Evolutionary conservation across 2,888 invertebrate genomes (phyloP), one percentile per base, ranked within the genome.

Genomic region (Ommatoiulus sabulosus): DNA sequence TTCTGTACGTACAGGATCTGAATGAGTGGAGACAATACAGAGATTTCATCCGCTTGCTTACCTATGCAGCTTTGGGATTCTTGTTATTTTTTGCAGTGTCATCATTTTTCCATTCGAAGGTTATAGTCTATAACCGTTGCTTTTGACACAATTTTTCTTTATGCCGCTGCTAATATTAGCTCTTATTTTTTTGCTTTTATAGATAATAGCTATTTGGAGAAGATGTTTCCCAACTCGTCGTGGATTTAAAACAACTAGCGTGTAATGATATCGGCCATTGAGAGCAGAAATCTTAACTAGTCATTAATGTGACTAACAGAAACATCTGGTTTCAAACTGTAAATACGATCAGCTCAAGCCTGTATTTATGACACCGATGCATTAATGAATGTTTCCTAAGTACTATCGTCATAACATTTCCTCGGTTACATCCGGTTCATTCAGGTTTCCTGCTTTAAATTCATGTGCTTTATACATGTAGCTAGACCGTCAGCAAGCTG

Each of bases 1-100:
- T 96, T 91, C 92, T 94, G 2, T 94, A 95, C 90, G 92, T 94
- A 2, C 91, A 93, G 44, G 94, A 95, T 85, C 92, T 95, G 85
- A 91, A 93, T 24, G 93, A 93, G 89, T 95, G 95, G 95, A 92
- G 93, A 90, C 91, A 91, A 1, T 93, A 93, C 88, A 89, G 91
- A 84, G 90, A 90, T 86, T 86, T 90, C 10, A 89, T 91, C 0
- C 90, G 91, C 6, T 80, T 89, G 8, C 89, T 90, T 6, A 90
- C 91, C 8, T 91, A 91, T 84, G 44, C 90, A 7, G 90, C 90
- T 80, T 89, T 92, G 0, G 88, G 89, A 7, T 87, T 90, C 0
- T 90, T 92, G 12, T 90, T 91, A 20, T 87, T 91, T 44, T 91
- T 92, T 87, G 91, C 91, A 3, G 43, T 91, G 3, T 88, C 90